Base-by-base conservation (phyloP, 2,113 vertebrate genomes). In the Zapus hudsonius region DNA sequence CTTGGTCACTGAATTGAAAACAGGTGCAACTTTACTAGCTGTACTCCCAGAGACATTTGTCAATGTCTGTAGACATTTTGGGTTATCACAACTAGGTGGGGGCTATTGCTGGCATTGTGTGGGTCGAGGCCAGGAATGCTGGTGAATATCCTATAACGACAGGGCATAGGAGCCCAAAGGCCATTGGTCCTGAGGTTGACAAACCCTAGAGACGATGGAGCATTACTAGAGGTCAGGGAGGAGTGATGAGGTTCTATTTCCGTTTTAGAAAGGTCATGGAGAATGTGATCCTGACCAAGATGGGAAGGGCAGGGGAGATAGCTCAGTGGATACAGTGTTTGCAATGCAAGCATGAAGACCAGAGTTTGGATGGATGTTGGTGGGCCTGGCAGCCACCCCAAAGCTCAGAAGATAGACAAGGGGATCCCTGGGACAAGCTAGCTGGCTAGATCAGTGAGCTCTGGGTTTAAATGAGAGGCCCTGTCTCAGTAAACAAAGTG, bases 221-320 rank as follows among this genome's bases (percentile, higher is more conserved):
- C 67, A 23, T 40, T 25, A 67, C 4, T 40, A 44, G 61, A 23
- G 33, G 29, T 72, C 80, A 33, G 70, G 92, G 25, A 75, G 29
- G 12, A 73, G 15, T 70, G 9, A 63, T 63, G 33, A 74, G 38
- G 40, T 44, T 57, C 19, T 66, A 57, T 38, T 89, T 80, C 80
- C 10, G 7, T 91, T 84, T 85, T 33, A 87, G 95, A 17, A 89
- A 55, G 80, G 72, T 20, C 10, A 72, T 83, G 72, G 42, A 96
- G 84, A 88, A 72, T 9, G 52, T 67, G 67, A 82, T 59, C 29
- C 3, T 1, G 15, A 36, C 52, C 85, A 85, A 92, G 59, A 84
- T 15, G 52, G 11, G 52, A 52, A 12, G 52, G 52, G 7, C 16
- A 8, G 47, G 52, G 52, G 52, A 52, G 52, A 52, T 52, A 15